Base-by-base conservation (phyloP, 2,113 vertebrate species). In the Ptilonorhynchus violaceus region DNA sequence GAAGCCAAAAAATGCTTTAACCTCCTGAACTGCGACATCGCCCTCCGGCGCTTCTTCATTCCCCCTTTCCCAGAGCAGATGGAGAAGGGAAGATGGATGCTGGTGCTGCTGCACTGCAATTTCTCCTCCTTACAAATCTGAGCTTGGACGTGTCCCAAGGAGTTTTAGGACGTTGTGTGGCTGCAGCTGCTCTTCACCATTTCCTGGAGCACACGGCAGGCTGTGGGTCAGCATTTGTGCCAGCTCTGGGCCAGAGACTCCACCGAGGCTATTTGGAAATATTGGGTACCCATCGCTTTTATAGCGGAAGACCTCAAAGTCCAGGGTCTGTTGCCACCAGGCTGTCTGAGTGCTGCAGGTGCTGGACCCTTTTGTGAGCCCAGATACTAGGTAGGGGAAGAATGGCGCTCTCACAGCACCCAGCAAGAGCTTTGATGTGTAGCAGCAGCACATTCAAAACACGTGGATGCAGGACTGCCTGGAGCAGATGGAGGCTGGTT, bases 321-420 rank as follows among this genome's bases (percentile, higher is more conserved):
- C 47, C 0, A 7, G 17, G 25, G 17, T 23, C 21, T 1, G 0
- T 68, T 89, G 11, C 23, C 66, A 19, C 22, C 27, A 31, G n/a
- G 27, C 33, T 83, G 10, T 60, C 33, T 37, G 60, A 46, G 52
- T 58, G 13, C 44, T 64, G 69, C 39, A 53, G 37, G 16, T 49
- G 41, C 27, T 33, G 55, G 25, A 50, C 1, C 9, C 49, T 66
- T 62, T 33, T 27, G 7, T 1, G 6, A 85, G 41, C 44, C 25
- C 47, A 66, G 3, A 10, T 76, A 25, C 37, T 21, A 7, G 24
- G 24, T 0, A 37, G 25, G 25, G 25, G 11, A 46, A 35, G 74
- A 89, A 33, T 2, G 7, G 33, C 21, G 25, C 31, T 68, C 58
- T 67, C 55, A 10, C 37, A 83, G 59, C 58, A 37, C 35, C 22